A percentile compares a stretch with the other conserved stretches of the same genome.
These are phyloP conservation scores for Aldabrachelys gigantea DNA, from an alignment of 2,113 vertebrate species.

Conservation along the genomic window DNA sequence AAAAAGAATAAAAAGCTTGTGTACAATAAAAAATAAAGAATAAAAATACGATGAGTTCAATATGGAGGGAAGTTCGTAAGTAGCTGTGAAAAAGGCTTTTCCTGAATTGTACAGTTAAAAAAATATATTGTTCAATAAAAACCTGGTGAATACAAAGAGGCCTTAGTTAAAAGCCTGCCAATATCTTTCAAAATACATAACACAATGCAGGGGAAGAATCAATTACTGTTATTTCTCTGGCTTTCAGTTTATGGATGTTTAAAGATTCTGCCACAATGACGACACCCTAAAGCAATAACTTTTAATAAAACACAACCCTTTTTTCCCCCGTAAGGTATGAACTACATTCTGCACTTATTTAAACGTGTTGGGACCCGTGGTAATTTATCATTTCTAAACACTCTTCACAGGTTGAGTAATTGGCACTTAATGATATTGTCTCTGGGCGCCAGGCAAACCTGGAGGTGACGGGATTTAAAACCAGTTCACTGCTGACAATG, in stretches of 20 bases:
- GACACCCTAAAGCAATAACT: slow-evolving; percentile 29
- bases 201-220: slow-evolving; percentile 17
- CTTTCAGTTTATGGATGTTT: slow-evolving; percentile 38
- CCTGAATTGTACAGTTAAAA: neutral
- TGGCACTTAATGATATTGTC: neutral
- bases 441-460: neutral
- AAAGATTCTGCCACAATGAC: slow-evolving; percentile 30
- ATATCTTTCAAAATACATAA: slow-evolving; percentile 40
- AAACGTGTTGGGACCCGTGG: neutral
- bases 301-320: slow-evolving; percentile 38
- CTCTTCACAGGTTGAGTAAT: neutral
- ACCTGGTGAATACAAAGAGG: neutral
- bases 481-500: neutral
- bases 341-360: neutral
- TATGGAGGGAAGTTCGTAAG: neutral
- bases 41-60: neutral
- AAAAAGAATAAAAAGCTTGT: neutral
- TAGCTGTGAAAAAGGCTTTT: neutral
- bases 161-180: slow-evolving; percentile 10
- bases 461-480: neutral
- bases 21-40: neutral
- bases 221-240: slow-evolving; percentile 41
- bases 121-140: neutral
- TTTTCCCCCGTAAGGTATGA: neutral
- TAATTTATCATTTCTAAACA: neutral